phyloP scores from a whole-genome alignment of 2,888 invertebrate species.

The Blomia tropicalis region DNA sequence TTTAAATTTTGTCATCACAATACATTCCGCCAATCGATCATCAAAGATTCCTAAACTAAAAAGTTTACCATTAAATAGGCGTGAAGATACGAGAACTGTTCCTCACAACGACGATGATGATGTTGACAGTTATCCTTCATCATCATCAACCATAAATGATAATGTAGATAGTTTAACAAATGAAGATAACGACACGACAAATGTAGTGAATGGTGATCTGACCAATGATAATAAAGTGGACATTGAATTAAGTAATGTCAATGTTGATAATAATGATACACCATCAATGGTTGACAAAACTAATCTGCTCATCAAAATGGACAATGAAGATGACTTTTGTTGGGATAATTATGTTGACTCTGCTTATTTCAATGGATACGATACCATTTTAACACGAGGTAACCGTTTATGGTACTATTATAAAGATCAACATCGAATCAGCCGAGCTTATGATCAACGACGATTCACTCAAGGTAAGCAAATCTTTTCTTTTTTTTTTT shows the following conservation, averaged over 20 bases:
- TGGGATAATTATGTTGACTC: constrained; percentile 20
- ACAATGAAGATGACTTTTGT: constrained; percentile 17
- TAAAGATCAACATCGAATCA: constrained; percentile 17
- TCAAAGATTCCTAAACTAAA: too few relatives aligned
- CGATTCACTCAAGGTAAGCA: constrained; percentile 23
- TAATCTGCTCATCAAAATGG: not conserved
- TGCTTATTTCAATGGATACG: constrained; percentile 22
- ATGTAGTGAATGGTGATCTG: not conserved
- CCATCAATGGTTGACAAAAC: not conserved
- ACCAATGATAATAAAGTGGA: not conserved
- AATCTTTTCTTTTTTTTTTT: too few relatives aligned
- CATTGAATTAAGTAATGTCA: not conserved
- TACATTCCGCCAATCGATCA: too few relatives aligned
- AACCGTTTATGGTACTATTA: constrained; percentile 23
- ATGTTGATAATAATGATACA: not conserved
- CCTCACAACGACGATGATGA: too few relatives aligned
- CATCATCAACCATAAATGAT: too few relatives aligned
- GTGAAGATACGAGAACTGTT: too few relatives aligned
- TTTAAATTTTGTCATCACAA: too few relatives aligned
- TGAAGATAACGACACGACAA: not conserved
- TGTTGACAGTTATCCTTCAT: too few relatives aligned
- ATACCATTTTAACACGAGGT: constrained; percentile 20
- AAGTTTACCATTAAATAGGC: too few relatives aligned
- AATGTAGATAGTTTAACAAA: too few relatives aligned
- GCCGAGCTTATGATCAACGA: constrained; percentile 18